A percentile compares a stretch with the other conserved stretches of the same genome.
Conservation (phyloP, 2,797 vertebrate genomes). For the Acanthis flammea region DNA sequence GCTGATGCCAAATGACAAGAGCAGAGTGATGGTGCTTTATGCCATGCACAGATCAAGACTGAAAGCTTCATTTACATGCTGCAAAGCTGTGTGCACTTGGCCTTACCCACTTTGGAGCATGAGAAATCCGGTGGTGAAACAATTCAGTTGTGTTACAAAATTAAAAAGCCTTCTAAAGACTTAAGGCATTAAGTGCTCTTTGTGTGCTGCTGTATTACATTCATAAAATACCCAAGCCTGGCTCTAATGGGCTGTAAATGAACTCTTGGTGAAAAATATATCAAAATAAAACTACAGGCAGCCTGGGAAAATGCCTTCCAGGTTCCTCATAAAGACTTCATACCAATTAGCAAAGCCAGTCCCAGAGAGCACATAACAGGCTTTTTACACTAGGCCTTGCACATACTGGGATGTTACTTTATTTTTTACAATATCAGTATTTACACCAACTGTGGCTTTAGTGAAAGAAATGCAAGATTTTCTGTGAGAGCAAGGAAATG, state of each 20-base stretch:
- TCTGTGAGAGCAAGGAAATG: background rate
- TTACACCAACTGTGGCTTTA: background rate
- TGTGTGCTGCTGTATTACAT: background rate
- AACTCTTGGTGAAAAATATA: background rate
- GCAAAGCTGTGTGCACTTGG: background rate
- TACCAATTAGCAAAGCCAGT: background rate
- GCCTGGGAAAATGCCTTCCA: background rate
- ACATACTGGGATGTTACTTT: background rate
- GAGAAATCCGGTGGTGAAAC: background rate
- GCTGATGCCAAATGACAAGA: background rate
- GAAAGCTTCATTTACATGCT: conserved; percentile 11
- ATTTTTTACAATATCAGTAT: background rate
- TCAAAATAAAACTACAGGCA: background rate
- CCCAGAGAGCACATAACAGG: background rate
- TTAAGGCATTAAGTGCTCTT: background rate
- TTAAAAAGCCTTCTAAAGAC: background rate
- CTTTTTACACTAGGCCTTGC: background rate
- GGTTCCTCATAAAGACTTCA: background rate
- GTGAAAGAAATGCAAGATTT: background rate
- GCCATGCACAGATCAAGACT: background rate
- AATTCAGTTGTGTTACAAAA: background rate
- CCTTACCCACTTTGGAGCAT: background rate
- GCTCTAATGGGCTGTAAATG: background rate
- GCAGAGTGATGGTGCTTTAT: background rate
- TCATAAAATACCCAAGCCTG: background rate